Base-by-base conservation (phyloP, 2,888 invertebrate genomes). In the Lymantria monacha region DNA sequence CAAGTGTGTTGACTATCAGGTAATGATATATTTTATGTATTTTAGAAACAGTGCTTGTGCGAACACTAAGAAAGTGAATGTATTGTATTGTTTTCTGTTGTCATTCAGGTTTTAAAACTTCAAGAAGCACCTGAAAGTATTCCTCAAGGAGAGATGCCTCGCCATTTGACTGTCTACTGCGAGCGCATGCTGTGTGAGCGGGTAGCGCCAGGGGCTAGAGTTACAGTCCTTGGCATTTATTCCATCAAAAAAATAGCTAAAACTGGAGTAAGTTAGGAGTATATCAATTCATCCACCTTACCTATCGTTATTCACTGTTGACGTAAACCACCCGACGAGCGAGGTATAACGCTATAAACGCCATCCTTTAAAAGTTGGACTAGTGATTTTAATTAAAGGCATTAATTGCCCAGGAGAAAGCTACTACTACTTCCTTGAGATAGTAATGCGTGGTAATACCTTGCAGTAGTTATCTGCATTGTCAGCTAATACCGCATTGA, bases 101-200 rank as follows among this genome's bases (percentile, higher is more conserved):
- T 0, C 1, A 15, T 33, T 11, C 53, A 92, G 92, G 95, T 97
- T 0, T 83, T 99, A n/a, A 99, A 99, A 83, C 86, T 99, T 10
- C 99, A 99, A 93, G 99, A 99, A 86, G 90, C 97, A 14, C 98
- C 98, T 0, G 99, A 99, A 59, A 88, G 81, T 54, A 92, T 92
- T 53, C 98, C 98, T 0, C 98, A 99, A 75, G 99, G 99, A 43
- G 99, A 99, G 91, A 97, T 99, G 93, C 99, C 99, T 0, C 93
- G 99, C 0, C 99, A 99, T 83, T 91, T 99, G 70, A 96, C 97
- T 63, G 92, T 99, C 7, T 99, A 97, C 82, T 97, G 97, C 74
- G 99, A 99, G 76, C 94, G 99, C 72, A 93, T 92, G 59, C 89
- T 99, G 51, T 98, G 99, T 79, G 99, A 99, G 81, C 93, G 95